phyloP scores from a whole-genome alignment of 2,888 invertebrate genomes.

The Drosophila formosana region DNA sequence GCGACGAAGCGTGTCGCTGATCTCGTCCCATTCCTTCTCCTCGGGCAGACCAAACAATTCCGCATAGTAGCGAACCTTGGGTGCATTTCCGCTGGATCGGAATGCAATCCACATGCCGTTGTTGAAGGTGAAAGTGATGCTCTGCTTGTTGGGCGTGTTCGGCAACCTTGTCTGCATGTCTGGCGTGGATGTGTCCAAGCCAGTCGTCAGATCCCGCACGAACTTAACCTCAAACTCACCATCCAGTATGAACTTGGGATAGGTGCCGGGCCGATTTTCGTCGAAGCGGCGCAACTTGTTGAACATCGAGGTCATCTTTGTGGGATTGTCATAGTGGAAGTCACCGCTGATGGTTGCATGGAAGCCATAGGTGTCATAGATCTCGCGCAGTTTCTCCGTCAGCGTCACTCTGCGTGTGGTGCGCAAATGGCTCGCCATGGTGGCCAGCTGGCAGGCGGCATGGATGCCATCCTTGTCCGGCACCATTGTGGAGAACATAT shows the following conservation, averaged over 20 bases:
- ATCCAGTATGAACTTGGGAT: conserved; percentile 89
- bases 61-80: conserved; percentile 98
- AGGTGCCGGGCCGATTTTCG: conserved; percentile 86
- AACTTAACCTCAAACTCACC: conserved; percentile 88
- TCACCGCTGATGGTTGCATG: conserved; percentile 92
- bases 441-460: conserved; percentile 92
- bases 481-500: conserved; percentile 94
- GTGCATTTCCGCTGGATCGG: conserved; percentile 98
- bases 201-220: conserved; percentile 95
- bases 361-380: conserved; percentile 95
- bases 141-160: conserved; percentile 89
- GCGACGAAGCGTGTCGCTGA: conserved; percentile 88
- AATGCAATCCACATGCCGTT: conserved; percentile 95
- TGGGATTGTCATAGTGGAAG: conserved; percentile 92
- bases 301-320: conserved; percentile 90
- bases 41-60: conserved; percentile 91
- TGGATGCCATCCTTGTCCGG: conserved; percentile 98
- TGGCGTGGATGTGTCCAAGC: conserved; percentile 89
- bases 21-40: conserved; percentile 88
- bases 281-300: conserved; percentile 91
- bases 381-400: conserved; percentile 88
- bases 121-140: conserved; percentile 96
- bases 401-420: conserved; percentile 87
- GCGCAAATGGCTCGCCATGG: conserved; percentile 90
- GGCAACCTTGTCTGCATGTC: conserved; percentile 90